Evolutionary conservation across 23 tunicate species (phyloP), one percentile per base, ranked within the genome.

Genomic region (Styela clava): DNA sequence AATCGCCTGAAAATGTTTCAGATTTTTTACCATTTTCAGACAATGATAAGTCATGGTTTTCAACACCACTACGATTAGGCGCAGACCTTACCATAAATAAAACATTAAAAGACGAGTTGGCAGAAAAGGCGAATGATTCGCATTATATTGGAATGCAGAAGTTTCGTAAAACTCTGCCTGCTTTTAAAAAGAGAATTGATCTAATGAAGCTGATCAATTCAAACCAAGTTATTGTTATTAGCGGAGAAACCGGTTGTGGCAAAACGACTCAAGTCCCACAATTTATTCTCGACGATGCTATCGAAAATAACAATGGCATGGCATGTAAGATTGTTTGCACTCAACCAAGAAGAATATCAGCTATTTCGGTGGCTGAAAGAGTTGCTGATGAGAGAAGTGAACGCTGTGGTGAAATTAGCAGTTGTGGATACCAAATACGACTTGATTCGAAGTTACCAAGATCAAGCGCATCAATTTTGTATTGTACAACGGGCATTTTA

Each of bases 211-310:
- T 86, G 74, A 83, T 91, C 33, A 74, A 82, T 31, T 24, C 69
- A 24, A 82, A 86, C 33, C 90, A 91, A 82, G 89, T 91, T 33
- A 80, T 91, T 35, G 97, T 91, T 21, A 85, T 91, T 2, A 91
- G 87, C 61, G 97, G 97, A 16, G 97, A 91, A 62, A 91, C 97
- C 69, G 97, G 97, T 0, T 91, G 97, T 78, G 97, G 97, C 23
- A 91, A 91, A 78, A 91, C 97, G 0, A 91, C 97, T 63, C 97
- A 91, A 79, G 90, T 86, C 25, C 81, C 81, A 24, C 81, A 76
- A 27, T 76, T 76, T 37, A 86, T 91, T 70, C 78, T 91, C 18
- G 90, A 91, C 78, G 90, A 91, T 74, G 87, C 85, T 24, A 82
- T 91, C 25, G 21, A 30, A 61, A 65, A 33, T 21, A 79, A 83